These are phyloP conservation scores for Rhamnusium bicolor DNA, from an alignment of 2,888 invertebrate genomes.

Conservation along the genomic window DNA sequence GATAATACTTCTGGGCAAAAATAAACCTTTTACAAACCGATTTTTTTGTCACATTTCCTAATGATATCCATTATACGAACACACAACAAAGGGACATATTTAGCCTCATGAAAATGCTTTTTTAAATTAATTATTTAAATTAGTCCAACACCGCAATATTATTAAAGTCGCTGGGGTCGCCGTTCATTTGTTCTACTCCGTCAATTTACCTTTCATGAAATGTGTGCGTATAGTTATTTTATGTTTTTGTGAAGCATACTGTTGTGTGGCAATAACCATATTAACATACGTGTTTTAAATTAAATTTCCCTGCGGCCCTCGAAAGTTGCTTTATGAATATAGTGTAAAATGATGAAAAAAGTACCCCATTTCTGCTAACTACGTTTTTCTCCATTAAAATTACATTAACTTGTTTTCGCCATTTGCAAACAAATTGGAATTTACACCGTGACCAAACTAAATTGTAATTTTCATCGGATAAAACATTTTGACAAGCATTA, in stretches of 20 bases:
- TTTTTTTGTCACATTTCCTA: slow-evolving; percentile 14
- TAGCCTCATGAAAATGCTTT: slow-evolving; percentile 12
- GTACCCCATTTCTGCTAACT: not conserved
- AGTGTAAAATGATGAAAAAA: not conserved
- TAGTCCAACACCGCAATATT: slow-evolving; percentile 9
- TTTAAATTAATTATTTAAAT: slow-evolving; percentile 32
- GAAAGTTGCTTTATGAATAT: slow-evolving; percentile 1
- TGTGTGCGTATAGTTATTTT: slow-evolving; percentile 16
- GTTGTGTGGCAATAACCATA: slow-evolving; percentile 5
- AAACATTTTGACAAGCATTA: no score
- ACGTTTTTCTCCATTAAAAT: slow-evolving; percentile 10
- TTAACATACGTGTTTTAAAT: slow-evolving; percentile 11
- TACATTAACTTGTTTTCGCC: not conserved
- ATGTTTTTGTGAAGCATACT: slow-evolving; percentile 5
- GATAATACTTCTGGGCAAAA: slow-evolving; percentile 2
- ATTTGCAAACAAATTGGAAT: not conserved
- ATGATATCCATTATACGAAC: slow-evolving; percentile 13
- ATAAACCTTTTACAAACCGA: slow-evolving; percentile 2
- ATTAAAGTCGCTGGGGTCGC: slow-evolving; percentile 11
- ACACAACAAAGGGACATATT: slow-evolving; percentile 11
- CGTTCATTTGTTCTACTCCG: slow-evolving; percentile 6
- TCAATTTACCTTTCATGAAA: slow-evolving; percentile 16
- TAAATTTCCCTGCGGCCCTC: not conserved
- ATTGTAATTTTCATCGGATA: not conserved
- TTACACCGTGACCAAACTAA: not conserved